Conservation (phyloP, 2,888 invertebrate genomes). For the Trachelus iudaicus region DNA sequence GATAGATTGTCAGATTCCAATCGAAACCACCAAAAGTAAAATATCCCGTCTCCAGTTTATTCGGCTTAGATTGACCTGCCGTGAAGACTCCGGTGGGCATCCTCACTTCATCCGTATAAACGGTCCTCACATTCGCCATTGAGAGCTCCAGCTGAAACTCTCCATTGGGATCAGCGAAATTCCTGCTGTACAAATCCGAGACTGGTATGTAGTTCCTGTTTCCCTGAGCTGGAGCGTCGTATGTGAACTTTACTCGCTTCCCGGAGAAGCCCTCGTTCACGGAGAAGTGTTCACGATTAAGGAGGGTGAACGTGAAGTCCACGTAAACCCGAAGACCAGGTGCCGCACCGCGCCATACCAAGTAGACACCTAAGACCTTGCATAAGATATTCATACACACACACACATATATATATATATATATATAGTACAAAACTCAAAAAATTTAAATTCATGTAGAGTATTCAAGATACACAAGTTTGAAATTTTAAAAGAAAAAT, state of each 20-base stretch:
- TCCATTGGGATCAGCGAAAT: conserved; percentile 82
- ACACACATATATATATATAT: no score
- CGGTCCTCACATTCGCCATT: conserved; percentile 79
- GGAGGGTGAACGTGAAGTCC: conserved; percentile 83
- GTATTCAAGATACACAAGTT: neutral
- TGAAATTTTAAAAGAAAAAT: neutral
- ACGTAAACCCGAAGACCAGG: conserved; percentile 81
- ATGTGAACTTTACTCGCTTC: conserved; percentile 77
- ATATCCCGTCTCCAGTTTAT: conserved; percentile 73
- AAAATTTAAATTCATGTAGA: neutral
- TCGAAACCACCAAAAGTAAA: conserved; percentile 86
- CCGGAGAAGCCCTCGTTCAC: conserved; percentile 84
- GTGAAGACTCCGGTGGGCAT: conserved; percentile 57
- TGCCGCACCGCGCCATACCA: conserved; percentile 81
- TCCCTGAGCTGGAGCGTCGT: conserved; percentile 78
- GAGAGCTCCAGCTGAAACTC: conserved; percentile 84
- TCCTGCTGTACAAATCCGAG: conserved; percentile 75
- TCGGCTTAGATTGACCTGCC: conserved; percentile 53
- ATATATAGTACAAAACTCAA: neutral
- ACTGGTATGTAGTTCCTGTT: conserved; percentile 80
- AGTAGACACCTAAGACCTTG: conserved; percentile 76
- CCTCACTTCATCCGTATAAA: conserved; percentile 78
- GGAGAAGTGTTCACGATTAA: conserved; percentile 85
- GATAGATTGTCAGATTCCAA: conserved; percentile 79
- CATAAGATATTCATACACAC: neutral